These are phyloP conservation scores for Tetragonisca angustula DNA, from an alignment of 2,888 invertebrate genomes.

Conservation along the genomic window DNA sequence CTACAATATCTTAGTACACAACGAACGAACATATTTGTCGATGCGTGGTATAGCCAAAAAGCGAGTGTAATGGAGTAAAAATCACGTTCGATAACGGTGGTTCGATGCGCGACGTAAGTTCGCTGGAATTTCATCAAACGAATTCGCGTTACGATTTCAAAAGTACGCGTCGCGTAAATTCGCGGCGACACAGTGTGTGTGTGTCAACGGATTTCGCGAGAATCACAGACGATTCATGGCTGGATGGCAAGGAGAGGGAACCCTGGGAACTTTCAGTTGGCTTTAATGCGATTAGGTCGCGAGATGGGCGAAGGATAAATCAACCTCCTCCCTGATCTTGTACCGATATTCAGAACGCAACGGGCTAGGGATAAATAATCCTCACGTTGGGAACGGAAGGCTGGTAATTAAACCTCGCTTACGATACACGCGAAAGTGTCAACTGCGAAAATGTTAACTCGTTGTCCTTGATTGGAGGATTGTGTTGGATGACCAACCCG, in stretches of 20 bases:
- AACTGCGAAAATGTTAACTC: not conserved
- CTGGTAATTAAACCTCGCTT: too few relatives aligned
- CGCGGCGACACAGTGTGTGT: conserved; percentile 40
- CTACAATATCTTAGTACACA: too few relatives aligned
- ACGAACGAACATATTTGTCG: too few relatives aligned
- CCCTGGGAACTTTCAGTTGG: conserved; percentile 72
- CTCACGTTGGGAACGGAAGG: not conserved
- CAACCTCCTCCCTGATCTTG: conserved; percentile 41
- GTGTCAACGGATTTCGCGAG: conserved; percentile 54
- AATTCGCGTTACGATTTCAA: not conserved
- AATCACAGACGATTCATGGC: conserved; percentile 54
- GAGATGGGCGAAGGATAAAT: conserved; percentile 58
- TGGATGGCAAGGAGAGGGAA: conserved; percentile 26
- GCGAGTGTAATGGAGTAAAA: not conserved
- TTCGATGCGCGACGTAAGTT: not conserved
- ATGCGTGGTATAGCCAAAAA: too few relatives aligned
- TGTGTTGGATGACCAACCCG: too few relatives aligned
- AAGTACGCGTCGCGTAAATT: conserved; percentile 7
- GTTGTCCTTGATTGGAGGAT: too few relatives aligned
- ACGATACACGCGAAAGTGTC: not conserved
- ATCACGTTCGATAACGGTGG: not conserved
- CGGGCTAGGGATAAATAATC: conserved; percentile 53
- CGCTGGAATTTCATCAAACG: not conserved
- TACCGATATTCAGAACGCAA: conserved; percentile 41
- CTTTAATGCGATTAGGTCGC: conserved; percentile 72